Evolutionary conservation across 2,113 vertebrate genomes (phyloP).

Genomic region (Bufo bufo): DNA sequence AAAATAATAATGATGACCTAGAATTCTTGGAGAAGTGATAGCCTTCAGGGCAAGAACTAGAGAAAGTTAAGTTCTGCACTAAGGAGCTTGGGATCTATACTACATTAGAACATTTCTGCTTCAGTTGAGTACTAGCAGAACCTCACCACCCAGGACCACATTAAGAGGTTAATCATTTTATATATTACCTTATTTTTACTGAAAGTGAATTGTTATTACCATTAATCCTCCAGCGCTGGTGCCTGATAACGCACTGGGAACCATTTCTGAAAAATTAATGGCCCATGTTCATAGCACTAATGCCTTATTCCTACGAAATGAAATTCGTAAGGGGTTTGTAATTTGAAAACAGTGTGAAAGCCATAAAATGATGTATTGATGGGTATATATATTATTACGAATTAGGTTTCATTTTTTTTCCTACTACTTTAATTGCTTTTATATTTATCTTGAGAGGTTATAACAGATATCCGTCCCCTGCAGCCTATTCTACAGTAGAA

Average conservation of each 20-base stretch:
- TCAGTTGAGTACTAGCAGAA: background rate
- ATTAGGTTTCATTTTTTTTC: background rate
- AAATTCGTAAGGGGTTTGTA: background rate
- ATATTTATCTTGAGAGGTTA: background rate
- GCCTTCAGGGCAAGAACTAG: background rate
- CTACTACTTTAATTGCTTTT: background rate
- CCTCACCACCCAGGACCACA: background rate
- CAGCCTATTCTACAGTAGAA: background rate
- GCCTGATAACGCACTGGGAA: background rate
- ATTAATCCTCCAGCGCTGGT: slow-evolving; percentile 6
- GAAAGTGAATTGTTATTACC: slow-evolving; percentile 10
- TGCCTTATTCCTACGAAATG: slow-evolving; percentile 17
- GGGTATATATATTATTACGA: background rate
- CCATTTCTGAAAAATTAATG: slow-evolving; percentile 23
- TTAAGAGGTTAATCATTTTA: background rate
- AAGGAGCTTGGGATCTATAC: background rate
- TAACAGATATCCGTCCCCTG: background rate
- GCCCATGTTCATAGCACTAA: slow-evolving; percentile 20
- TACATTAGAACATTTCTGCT: background rate
- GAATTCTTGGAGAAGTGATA: background rate
- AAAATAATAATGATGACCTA: background rate
- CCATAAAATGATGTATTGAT: slow-evolving; percentile 19
- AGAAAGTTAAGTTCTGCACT: background rate
- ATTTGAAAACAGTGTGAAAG: slow-evolving; percentile 7
- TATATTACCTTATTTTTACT: background rate